A percentile compares a stretch with the other conserved stretches of the same genome.
These are phyloP conservation scores for Andrena cerasifolii DNA, from an alignment of 1,140 invertebrate genomes.

Conservation along the genomic window DNA sequence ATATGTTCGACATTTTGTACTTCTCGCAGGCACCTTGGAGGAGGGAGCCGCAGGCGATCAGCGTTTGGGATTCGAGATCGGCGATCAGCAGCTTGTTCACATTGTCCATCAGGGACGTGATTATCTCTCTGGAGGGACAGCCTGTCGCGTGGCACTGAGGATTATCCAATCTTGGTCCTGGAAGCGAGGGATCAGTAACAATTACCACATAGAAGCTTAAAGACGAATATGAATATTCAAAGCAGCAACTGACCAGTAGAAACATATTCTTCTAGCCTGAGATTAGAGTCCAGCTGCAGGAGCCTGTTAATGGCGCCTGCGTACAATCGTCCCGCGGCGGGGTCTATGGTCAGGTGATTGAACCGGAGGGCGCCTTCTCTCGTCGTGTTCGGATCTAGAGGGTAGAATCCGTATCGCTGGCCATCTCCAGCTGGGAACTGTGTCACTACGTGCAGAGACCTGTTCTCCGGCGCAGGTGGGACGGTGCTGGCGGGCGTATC, in stretches of 20 bases:
- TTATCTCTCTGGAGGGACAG: conserved; percentile 86
- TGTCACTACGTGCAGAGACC: conserved; percentile 70
- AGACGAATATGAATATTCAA: neutral
- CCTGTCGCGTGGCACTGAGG: conserved; percentile 93
- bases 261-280: conserved; percentile 87
- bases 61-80: conserved; percentile 89
- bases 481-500: conserved; percentile 62
- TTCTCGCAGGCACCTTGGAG: conserved; percentile 94
- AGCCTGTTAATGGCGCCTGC: conserved; percentile 93
- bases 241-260: conserved; percentile 81
- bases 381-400: conserved; percentile 76
- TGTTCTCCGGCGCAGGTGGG: conserved; percentile 60
- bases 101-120: conserved; percentile 89
- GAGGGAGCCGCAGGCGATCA: conserved; percentile 95
- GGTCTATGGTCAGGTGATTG: conserved; percentile 86
- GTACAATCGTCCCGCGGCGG: conserved; percentile 85
- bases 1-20: conserved; percentile 92
- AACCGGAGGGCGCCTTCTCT: conserved; percentile 78
- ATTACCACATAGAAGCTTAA: neutral
- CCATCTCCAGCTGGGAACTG: conserved; percentile 69
- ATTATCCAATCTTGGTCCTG: conserved; percentile 91
- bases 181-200: conserved; percentile 62
- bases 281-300: conserved; percentile 89
- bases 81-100: conserved; percentile 96
- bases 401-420: conserved; percentile 60